Evolutionary conservation across 1,140 invertebrate genomes (phyloP).

Genomic region (Leptopilina boulardi): DNA sequence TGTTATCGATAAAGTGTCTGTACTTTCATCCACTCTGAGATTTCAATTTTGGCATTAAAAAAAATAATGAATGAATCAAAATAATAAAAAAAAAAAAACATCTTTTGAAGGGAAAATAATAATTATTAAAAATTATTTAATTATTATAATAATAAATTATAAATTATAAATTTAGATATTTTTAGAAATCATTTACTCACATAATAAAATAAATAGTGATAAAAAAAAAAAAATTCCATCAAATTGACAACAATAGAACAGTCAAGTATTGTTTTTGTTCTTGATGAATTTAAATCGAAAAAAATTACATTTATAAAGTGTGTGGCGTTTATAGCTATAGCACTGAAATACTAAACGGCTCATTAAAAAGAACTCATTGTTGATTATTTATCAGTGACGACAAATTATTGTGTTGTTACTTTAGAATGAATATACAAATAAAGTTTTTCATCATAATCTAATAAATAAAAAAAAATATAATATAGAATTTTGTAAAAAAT

Average conservation of each 20-base stretch:
- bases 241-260: neutral
- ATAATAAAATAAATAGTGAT: neutral
- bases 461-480: neutral
- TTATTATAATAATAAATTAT: too few relatives aligned
- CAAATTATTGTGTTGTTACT: neutral
- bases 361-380: neutral
- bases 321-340: neutral
- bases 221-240: neutral
- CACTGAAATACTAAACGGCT: neutral
- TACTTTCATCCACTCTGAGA: constrained; percentile 1
- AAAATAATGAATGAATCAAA: neutral
- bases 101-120: too few relatives aligned
- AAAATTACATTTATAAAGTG: neutral
- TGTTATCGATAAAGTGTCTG: neutral
- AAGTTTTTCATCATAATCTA: too few relatives aligned
- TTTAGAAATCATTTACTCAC: too few relatives aligned
- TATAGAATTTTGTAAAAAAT: neutral
- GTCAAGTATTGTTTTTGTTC: neutral
- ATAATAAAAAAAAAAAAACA: too few relatives aligned
- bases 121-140: too few relatives aligned
- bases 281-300: neutral
- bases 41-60: neutral
- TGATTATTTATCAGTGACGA: constrained; percentile 3
- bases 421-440: neutral
- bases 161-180: too few relatives aligned